Percentiles rank a stretch among this genome's conserved stretches.
These are phyloP conservation scores for Pyrgilauda ruficollis DNA, from an alignment of 2,113 vertebrate genomes.

Conservation along the genomic window DNA sequence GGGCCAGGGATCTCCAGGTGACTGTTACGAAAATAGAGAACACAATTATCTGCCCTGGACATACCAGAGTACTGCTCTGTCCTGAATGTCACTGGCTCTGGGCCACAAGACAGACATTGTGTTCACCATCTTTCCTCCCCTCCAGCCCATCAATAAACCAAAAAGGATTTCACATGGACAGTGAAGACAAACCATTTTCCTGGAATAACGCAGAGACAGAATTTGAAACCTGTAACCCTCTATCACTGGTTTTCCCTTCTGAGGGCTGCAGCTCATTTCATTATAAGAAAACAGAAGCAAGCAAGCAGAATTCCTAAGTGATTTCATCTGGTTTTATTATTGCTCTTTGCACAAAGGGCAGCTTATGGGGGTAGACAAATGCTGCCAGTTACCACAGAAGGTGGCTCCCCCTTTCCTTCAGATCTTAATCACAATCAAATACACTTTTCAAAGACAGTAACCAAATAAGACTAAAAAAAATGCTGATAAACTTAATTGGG, in stretches of 20 bases:
- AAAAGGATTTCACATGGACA: not conserved
- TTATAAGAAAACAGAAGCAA: not conserved
- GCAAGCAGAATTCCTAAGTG: not conserved
- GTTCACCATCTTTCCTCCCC: not conserved
- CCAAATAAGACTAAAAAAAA: not conserved
- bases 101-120: not conserved
- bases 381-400: not conserved
- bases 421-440: constrained; percentile 24
- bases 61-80: not conserved
- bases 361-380: not conserved
- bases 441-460: constrained; percentile 7
- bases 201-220: not conserved
- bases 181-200: not conserved
- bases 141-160: not conserved
- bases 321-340: not conserved
- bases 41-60: not conserved
- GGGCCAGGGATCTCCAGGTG: not conserved
- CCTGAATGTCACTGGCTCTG: not conserved
- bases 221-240: not conserved
- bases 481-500: constrained; percentile 13
- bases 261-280: not conserved
- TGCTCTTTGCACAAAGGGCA: not conserved
- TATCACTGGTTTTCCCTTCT: not conserved
- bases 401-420: not conserved
- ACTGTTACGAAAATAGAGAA: not conserved